A percentile compares a stretch with the other conserved stretches of the same genome.
Conservation (phyloP, 1,140 invertebrate species). For the Tetranychus cinnabarinus region DNA sequence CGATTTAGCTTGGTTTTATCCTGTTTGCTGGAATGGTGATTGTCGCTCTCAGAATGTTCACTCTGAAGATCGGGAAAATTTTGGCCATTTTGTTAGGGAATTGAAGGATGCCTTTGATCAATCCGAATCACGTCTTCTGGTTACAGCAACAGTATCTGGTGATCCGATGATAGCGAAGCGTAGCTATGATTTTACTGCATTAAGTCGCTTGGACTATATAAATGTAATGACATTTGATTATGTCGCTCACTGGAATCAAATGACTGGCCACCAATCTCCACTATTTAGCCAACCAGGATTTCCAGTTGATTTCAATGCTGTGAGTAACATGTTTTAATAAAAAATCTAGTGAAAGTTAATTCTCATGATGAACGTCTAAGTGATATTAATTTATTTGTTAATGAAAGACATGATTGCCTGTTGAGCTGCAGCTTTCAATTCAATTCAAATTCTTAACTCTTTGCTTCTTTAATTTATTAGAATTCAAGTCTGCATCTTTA, state of each 20-base stretch:
- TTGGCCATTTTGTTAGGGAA: not conserved
- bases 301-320: not conserved
- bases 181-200: not conserved
- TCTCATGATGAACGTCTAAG: too few species aligned
- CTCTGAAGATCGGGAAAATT: not conserved
- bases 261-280: not conserved
- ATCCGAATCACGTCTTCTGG: not conserved
- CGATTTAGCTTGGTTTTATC: slow-evolving; percentile 74
- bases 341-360: too few species aligned
- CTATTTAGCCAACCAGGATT: not conserved
- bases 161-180: not conserved
- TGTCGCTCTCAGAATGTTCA: slow-evolving; percentile 23
- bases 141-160: not conserved
- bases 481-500: not conserved
- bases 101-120: not conserved
- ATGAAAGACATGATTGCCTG: not conserved
- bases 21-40: slow-evolving; percentile 69
- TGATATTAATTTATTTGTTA: not conserved
- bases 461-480: not conserved
- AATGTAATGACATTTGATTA: not conserved
- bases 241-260: not conserved
- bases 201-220: not conserved
- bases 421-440: not conserved
- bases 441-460: not conserved
- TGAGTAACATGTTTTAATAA: not conserved